Evolutionary conservation across 2,113 vertebrate species (phyloP), one percentile per base, ranked within the genome.

Genomic region (Chauna torquata): DNA sequence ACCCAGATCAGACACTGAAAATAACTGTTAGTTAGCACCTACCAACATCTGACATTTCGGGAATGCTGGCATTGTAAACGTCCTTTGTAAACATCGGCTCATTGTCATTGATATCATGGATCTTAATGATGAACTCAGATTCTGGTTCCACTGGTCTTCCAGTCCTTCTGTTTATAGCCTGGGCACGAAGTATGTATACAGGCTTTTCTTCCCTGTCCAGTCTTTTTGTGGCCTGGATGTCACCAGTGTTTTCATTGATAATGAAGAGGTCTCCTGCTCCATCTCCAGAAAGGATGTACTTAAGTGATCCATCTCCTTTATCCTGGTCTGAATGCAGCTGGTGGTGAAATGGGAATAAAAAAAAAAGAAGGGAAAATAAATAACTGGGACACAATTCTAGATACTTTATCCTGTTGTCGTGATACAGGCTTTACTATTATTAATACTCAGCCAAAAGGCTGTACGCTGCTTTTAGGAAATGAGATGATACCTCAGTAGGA

Each of bases 51-150:
- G 99, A 99, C 99, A 99, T 99, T 96, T 99, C 99, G 0, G 99
- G 99, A 70, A 99, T 99, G 5, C 97, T 97, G 93, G 99, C 99
- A 20, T 98, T 97, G 97, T 99, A 99, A 47, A 98, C 91, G 1
- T 99, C 99, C 97, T 98, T 98, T 94, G 99, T 99, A 98, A 99
- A 99, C 82, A 98, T 98, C 22, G 99, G 99, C 84, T 99, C 99
- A 49, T 99, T 99, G 98, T 99, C 99, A 40, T 99, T 99, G 97
- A 99, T 99, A 97, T 99, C 99, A 75, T 99, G 99, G 97, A 99
- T 99, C 98, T 99, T 99, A 98, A 99, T 99, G 98, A 99, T 98
- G 98, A 99, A 99, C 90, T 99, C 99, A 5, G 99, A 99, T 92
- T 99, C 98, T 15, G 99, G 99, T 97, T 99, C 99, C 88, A 99